Conservation (phyloP, 2,113 vertebrate species). For the crab-eating macaque (Macaca fascicularis) region T2T-MFA8v1.1 NC_088378.1:86929001-86929500, state of each 20-base stretch:
- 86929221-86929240: neutral
- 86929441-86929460: neutral
- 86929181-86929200: neutral
- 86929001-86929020: neutral
- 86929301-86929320: neutral
- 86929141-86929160: neutral
- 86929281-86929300: neutral
- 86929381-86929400: neutral
- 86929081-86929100: neutral
- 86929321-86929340: neutral
- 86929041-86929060: conserved; percentile 4
- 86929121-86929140: neutral
- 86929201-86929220: neutral
- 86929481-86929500: neutral
- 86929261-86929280: neutral
- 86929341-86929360: neutral
- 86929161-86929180: neutral
- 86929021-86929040: neutral
- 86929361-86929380: neutral
- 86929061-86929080: neutral
- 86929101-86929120: neutral
- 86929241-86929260: neutral
- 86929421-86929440: neutral
- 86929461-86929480: neutral
- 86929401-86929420: neutral